Conservation (phyloP, 2,797 vertebrate species). For the Cuniculus paca region DNA sequence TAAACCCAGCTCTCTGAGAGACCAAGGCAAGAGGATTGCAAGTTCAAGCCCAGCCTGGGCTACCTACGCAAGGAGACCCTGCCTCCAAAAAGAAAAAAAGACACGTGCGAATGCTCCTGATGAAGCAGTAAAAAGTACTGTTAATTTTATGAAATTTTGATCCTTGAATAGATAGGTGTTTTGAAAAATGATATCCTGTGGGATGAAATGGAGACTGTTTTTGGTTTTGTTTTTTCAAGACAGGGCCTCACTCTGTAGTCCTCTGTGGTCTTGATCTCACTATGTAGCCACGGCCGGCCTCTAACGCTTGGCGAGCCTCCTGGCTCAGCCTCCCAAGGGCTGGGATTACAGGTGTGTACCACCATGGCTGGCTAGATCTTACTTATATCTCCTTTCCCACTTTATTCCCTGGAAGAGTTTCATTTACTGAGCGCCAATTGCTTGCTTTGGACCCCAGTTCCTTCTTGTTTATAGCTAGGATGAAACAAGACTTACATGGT, state of each 20-base stretch:
- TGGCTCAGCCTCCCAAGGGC: not conserved
- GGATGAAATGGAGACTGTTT: not conserved
- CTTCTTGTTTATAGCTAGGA: not conserved
- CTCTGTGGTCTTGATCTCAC: too few species aligned
- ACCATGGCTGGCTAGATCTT: not conserved
- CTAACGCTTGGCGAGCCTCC: not conserved
- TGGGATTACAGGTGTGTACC: not conserved
- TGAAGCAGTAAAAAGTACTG: not conserved
- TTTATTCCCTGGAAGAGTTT: not conserved
- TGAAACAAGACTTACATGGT: not conserved
- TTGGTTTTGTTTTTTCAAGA: not conserved
- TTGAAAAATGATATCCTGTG: not conserved
- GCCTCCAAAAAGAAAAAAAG: not conserved
- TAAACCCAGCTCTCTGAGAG: not conserved
- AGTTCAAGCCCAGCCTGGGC: not conserved
- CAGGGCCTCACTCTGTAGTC: too few species aligned
- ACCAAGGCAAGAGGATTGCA: not conserved
- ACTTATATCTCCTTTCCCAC: not conserved
- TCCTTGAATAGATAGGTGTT: not conserved
- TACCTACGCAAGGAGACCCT: not conserved
- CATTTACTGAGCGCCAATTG: not conserved
- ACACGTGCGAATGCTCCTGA: not conserved
- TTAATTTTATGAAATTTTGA: constrained; percentile 31
- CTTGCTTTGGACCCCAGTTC: not conserved
- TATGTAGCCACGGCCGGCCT: not conserved